Evolutionary conservation across 2,888 invertebrate genomes (phyloP), one percentile per base, ranked within the genome.

Genomic region (Erebia ligea): DNA sequence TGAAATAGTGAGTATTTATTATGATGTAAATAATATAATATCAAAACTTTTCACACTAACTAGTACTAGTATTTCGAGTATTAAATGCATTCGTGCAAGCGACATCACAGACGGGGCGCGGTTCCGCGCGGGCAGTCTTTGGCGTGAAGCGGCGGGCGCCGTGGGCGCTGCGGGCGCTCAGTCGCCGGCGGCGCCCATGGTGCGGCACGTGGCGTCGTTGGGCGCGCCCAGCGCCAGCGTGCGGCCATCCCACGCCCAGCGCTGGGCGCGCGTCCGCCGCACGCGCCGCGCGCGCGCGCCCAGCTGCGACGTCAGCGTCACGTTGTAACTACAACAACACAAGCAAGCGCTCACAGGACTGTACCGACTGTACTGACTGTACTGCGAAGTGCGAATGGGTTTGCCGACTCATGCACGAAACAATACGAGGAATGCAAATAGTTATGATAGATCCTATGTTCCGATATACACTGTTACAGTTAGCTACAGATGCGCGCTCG

Each of bases 171-270:
- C 13, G 59, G 52, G n/a, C 50, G 19, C 13, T 54, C 50, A 65
- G 19, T 40, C 58, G 21, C 17, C 34, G 48, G 48, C 56, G 52
- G 64, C 42, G 66, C 66, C 72, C 72, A 86, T 82, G 75, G 80
- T 77, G 80, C 84, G 80, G 79, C 90, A 87, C 59, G 83, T 80
- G 76, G 65, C 78, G 83, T 86, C 86, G 81, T 85, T 85, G 75
- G 68, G 76, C 48, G 82, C 79, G 72, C 86, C 87, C 69, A 88
- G 85, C 73, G 82, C 74, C 61, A 88, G 80, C 77, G 84, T 80
- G 78, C 84, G 80, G 25, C 81, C 77, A 67, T 78, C 64, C 17
- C 62, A 11, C 65, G 66, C 57, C 68, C n/a, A 10, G 59, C 70
- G 17, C 67, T 45, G 40, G 71, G 70, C 45, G 34, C 61, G 63